Conservation (phyloP, 2,797 vertebrate species). For the Lutjanus argentimaculatus region DNA sequence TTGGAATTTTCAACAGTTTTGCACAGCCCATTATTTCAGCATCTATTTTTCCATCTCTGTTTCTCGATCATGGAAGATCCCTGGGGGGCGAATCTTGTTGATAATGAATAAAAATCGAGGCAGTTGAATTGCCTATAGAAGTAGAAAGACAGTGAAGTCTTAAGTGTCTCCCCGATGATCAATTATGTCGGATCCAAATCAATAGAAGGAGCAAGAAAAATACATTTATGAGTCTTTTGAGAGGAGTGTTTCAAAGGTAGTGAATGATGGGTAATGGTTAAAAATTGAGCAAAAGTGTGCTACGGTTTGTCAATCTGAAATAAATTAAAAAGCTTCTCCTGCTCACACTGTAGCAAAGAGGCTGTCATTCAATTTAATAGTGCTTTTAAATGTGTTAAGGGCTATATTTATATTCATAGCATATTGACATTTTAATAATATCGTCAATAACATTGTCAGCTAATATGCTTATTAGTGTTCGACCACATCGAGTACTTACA, state of each 20-base stretch:
- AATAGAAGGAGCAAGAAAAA: constrained; percentile 62
- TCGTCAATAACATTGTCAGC: constrained; percentile 45
- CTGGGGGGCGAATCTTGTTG: constrained; percentile 45
- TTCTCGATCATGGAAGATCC: constrained; percentile 39
- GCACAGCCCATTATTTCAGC: constrained; percentile 34
- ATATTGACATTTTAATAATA: constrained; percentile 55
- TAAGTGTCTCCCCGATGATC: constrained; percentile 72
- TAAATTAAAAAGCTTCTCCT: constrained; percentile 5
- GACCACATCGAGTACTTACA: constrained; percentile 20
- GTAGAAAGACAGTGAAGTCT: constrained; percentile 47
- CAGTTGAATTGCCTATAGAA: constrained; percentile 46
- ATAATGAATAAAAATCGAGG: constrained; percentile 57
- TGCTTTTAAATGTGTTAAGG: not conserved
- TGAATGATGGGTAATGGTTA: constrained; percentile 39
- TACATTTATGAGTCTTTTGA: constrained; percentile 59
- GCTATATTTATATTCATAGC: constrained; percentile 35
- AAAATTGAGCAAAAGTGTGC: constrained; percentile 32
- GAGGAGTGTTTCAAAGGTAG: constrained; percentile 28
- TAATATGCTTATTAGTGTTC: constrained; percentile 53
- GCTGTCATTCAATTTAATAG: not conserved
- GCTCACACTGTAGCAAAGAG: not conserved
- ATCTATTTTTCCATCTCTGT: constrained; percentile 36
- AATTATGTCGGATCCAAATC: constrained; percentile 71
- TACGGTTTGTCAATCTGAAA: constrained; percentile 25
- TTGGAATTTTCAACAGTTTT: constrained; percentile 29